These are phyloP conservation scores for Mystacornis crossleyi DNA, from an alignment of 2,113 vertebrate genomes.

Conservation along the genomic window DNA sequence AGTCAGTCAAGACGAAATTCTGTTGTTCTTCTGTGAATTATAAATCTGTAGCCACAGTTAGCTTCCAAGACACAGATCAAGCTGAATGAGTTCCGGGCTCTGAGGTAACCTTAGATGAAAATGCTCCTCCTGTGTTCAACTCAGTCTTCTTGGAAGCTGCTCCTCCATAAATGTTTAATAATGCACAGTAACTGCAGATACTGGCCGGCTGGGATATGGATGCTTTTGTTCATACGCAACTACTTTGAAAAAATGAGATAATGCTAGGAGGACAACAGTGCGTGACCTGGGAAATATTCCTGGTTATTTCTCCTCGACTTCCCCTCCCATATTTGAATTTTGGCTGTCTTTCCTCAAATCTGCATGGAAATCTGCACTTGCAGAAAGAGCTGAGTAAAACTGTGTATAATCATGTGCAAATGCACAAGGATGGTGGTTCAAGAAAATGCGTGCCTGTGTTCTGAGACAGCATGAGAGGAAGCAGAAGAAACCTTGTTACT, in stretches of 20 bases:
- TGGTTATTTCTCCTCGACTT: not conserved
- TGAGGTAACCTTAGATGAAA: not conserved
- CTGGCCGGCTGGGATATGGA: not conserved
- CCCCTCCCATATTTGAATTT: not conserved
- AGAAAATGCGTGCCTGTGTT: not conserved
- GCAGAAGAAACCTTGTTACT: not conserved
- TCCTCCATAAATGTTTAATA: constrained; percentile 18
- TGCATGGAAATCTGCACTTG: not conserved
- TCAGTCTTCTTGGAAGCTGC: not conserved
- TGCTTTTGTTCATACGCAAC: not conserved
- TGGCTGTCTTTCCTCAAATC: not conserved
- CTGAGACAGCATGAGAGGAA: not conserved
- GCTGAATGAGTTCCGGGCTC: not conserved
- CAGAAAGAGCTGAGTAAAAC: not conserved
- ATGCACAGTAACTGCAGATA: not conserved
- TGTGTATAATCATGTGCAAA: not conserved
- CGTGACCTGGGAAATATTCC: not conserved
- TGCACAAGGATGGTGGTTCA: not conserved
- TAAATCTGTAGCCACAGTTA: not conserved
- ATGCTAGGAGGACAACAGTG: not conserved
- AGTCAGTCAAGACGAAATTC: not conserved
- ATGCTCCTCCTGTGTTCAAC: not conserved
- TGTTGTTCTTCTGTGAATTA: not conserved
- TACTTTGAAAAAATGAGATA: not conserved
- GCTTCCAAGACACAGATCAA: not conserved